These are phyloP conservation scores for Myripristis jacobus DNA, from an alignment of 2,797 vertebrate genomes.

Conservation along the genomic window DNA sequence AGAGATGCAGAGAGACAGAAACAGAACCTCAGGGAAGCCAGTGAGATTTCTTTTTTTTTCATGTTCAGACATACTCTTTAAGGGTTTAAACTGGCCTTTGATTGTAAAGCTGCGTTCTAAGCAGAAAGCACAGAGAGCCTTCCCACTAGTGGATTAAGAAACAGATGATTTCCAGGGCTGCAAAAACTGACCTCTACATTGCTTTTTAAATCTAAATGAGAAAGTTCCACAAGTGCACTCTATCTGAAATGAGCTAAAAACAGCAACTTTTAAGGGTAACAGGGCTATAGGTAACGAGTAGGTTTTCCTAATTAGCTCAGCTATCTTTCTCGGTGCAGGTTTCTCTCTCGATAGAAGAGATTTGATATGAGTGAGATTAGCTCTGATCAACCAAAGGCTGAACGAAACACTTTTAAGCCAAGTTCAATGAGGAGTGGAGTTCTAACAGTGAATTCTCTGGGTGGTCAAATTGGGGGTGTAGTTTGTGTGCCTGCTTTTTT, in stretches of 20 bases:
- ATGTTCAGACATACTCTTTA: constrained; percentile 66
- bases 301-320: constrained; percentile 27
- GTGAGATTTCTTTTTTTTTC: constrained; percentile 34
- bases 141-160: constrained; percentile 62
- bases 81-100: constrained; percentile 69
- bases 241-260: constrained; percentile 33
- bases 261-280: constrained; percentile 40
- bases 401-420: constrained; percentile 5
- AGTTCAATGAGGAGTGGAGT: neutral
- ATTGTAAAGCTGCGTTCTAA: constrained; percentile 62
- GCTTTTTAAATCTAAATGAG: constrained; percentile 7
- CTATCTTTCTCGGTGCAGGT: neutral
- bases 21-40: constrained; percentile 55
- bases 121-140: constrained; percentile 46
- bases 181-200: constrained; percentile 46
- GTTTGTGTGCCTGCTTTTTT: neutral
- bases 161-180: constrained; percentile 54
- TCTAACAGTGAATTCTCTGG: constrained; percentile 13
- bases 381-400: neutral
- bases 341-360: constrained; percentile 2
- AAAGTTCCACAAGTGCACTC: constrained; percentile 26
- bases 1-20: constrained; percentile 26
- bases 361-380: neutral
- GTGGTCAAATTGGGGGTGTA: neutral
- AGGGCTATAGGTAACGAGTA: neutral